Percentiles rank a stretch among this genome's conserved stretches.
Conservation (phyloP, 2,113 vertebrate species). For the Andinoacara biseriatus region DNA sequence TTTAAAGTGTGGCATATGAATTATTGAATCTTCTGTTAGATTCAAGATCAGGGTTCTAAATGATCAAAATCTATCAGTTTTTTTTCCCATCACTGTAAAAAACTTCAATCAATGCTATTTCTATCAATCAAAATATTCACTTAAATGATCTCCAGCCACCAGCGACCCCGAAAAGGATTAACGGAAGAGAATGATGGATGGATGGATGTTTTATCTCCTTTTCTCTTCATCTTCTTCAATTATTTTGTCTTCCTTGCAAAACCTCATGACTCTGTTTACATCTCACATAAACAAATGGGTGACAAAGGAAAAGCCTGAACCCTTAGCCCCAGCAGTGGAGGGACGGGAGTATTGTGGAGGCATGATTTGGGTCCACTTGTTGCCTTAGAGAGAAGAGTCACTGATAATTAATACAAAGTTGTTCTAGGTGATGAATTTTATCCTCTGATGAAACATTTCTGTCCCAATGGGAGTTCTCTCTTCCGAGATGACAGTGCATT, state of each 20-base stretch:
- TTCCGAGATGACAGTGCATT: not conserved
- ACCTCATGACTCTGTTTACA: not conserved
- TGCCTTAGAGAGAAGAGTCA: not conserved
- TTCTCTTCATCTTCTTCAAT: not conserved
- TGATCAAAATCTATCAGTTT: not conserved
- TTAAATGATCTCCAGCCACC: not conserved
- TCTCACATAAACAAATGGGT: not conserved
- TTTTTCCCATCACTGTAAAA: constrained; percentile 50
- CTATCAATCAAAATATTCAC: not conserved
- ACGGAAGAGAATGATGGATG: no score
- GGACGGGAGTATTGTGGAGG: not conserved
- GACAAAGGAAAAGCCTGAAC: not conserved
- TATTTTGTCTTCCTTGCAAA: not conserved
- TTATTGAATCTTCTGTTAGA: not conserved
- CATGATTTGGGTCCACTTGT: not conserved
- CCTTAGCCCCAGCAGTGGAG: not conserved
- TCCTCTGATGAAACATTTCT: not conserved
- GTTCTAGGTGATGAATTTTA: not conserved
- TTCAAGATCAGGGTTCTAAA: not conserved
- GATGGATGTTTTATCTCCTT: not conserved
- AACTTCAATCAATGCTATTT: not conserved
- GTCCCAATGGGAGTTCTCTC: not conserved
- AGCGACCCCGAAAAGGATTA: no score
- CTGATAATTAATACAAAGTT: not conserved
- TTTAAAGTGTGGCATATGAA: not conserved